These are phyloP conservation scores for Solen grandis DNA, from an alignment of 1,140 invertebrate species.

Conservation along the genomic window DNA sequence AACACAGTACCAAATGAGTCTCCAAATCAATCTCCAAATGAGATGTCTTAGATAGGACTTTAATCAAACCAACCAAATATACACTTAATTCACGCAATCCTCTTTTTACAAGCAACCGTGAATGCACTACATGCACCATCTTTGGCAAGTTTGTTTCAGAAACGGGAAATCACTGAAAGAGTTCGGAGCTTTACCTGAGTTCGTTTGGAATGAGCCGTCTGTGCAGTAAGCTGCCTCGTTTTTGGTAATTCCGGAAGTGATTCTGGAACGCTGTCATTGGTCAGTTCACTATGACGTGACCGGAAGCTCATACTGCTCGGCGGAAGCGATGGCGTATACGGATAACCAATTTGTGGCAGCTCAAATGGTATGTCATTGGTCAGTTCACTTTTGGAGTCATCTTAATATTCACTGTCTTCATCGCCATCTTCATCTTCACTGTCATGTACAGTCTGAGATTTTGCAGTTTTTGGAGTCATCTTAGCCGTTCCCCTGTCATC, in stretches of 20 bases:
- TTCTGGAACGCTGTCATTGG: conserved; percentile 23
- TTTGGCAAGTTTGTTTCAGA: too few species aligned
- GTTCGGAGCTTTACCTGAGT: too few species aligned
- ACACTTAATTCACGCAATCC: too few species aligned
- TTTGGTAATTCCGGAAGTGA: conserved; percentile 24
- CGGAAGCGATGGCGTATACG: conserved; percentile 30
- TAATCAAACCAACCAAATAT: too few species aligned
- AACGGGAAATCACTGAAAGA: too few species aligned
- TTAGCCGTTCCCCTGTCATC: not conserved
- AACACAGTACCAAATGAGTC: too few species aligned
- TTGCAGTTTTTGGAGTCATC: not conserved
- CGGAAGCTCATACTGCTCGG: conserved; percentile 46
- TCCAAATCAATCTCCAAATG: too few species aligned
- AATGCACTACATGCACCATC: too few species aligned
- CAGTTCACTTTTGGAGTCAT: conserved; percentile 9
- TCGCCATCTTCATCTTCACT: not conserved
- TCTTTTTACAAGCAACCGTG: too few species aligned
- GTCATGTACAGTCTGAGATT: not conserved
- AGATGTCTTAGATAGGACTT: too few species aligned
- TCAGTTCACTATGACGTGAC: not conserved
- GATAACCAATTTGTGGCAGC: conserved; percentile 44
- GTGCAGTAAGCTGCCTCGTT: conserved; percentile 14
- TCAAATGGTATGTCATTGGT: conserved; percentile 31
- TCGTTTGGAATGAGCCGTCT: conserved; percentile 5
- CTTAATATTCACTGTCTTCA: conserved; percentile 29